Base-by-base conservation (phyloP, 2,888 invertebrate species). In the Pollenia amentaria region DNA sequence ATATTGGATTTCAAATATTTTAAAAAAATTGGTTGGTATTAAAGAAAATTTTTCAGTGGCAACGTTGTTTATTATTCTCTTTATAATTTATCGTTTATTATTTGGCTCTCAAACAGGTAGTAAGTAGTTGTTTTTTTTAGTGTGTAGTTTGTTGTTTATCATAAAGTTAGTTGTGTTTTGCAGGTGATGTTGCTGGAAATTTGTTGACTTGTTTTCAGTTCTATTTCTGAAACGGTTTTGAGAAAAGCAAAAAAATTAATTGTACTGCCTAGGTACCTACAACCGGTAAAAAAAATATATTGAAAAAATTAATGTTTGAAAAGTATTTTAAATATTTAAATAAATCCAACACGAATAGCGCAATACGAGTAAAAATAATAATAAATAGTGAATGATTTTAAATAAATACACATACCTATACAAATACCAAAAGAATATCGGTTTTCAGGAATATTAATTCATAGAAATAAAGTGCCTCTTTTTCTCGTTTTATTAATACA, bases 151-250 rank as follows among this genome's bases (percentile, higher is more conserved):
- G 29, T 48, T 60, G 60, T 51, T 75, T 46, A 40, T 67, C 57
- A 42, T 57, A 48, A 65, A 38, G 40, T 18, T 72, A 6, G 29
- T 29, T 29, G 29, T 29, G 81, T 79, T 81, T 67, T 73, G 62
- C 87, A 84, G 87, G 84, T 87, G 87, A 87, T 87, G 87, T 87
- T 87, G 69, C 77, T 87, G 72, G 70, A 80, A 81, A 72, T 77
- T 84, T 62, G 65, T 84, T 12, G 55, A 87, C 77, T 84, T 84
- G 80, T 81, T 73, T 80, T 87, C 77, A 87, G 87, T 87, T 84
- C 76, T 81, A 80, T 84, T 87, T 86, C 73, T 87, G 73, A 87
- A 84, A 87, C 80, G 77, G 87, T 84, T 72, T 77, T 67, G 67
- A 67, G 38, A 80, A 77, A 84, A 77, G 84, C 53, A 6, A 21